A percentile compares a stretch with the other conserved stretches of the same genome.
Conservation (phyloP, 2,797 vertebrate genomes). For the Carduelis carduelis region DNA sequence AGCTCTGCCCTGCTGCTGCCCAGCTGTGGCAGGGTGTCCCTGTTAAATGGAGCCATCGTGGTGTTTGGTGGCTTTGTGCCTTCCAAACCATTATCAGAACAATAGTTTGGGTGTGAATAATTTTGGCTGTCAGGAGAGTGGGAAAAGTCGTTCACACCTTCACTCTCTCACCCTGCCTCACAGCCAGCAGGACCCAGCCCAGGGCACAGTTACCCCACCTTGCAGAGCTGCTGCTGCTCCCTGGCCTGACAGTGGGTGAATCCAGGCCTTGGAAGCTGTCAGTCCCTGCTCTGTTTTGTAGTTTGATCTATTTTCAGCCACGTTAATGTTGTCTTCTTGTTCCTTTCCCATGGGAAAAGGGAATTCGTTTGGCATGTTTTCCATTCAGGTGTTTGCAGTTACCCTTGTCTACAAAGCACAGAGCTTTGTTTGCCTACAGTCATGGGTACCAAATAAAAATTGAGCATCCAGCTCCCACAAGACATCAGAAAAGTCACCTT, state of each 20-base stretch:
- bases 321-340: neutral
- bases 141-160: accelerated
- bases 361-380: neutral
- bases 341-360: neutral
- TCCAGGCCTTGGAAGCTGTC: neutral
- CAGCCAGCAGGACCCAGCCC: accelerated
- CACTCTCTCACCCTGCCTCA: neutral
- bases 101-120: neutral
- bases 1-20: neutral
- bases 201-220: neutral
- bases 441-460: accelerated
- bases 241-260: neutral
- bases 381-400: neutral
- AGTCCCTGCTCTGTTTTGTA: neutral
- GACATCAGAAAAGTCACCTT: neutral
- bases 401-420: neutral
- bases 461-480: neutral
- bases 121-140: neutral
- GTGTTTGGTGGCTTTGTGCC: neutral
- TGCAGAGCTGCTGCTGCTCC: neutral
- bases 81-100: neutral
- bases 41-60: accelerated
- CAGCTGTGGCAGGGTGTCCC: neutral
- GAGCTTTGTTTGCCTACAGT: neutral
- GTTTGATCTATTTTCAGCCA: neutral